Evolutionary conservation across 2,888 invertebrate genomes (phyloP), one percentile per base, ranked within the genome.

Genomic region (Troilus luridus): DNA sequence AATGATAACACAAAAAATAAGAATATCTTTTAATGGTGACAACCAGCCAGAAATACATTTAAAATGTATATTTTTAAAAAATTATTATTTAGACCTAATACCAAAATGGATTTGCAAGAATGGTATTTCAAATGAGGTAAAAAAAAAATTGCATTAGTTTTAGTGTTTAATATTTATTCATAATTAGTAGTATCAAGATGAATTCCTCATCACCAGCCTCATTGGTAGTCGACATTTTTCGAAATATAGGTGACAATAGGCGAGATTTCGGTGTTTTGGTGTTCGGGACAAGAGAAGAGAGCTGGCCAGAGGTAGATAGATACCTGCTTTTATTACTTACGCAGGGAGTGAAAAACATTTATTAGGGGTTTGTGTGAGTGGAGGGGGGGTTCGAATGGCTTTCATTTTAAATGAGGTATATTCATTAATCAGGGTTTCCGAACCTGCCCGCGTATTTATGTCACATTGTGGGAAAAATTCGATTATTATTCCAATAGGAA

Each of bases 401-500:
- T 92, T 92, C 92, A 92, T 92, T 92, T 92, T 92, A 92, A 92
- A 92, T 92, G 92, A 92, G 92, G 90, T 92, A 92, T 91, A 92
- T 91, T 91, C 92, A 91, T 92, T 92, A 92, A 92, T 92, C 92
- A 92, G 92, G 88, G 88, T 92, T 62, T 58, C 27, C 24, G 60
- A 17, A 21, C 88, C 88, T 11, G 0, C 62, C 41, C 60, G 88
- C 90, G 88, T 91, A 90, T 91, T 90, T 91, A 90, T 64, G 91
- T 59, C 88, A 64, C 88, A 88, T 88, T 91, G 88, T 88, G 67
- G 54, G 56, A 85, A 85, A 56, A 85, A 59, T n/a, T 62, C 62
- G 64, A 91, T 91, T 88, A 88, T 56, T 88, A 62, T 56, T 88
- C 88, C 60, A 62, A 62, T 60, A 27, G 90, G 64, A 77, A 90